Conservation (phyloP, 2,797 vertebrate species). For the Amblyraja radiata region DNA sequence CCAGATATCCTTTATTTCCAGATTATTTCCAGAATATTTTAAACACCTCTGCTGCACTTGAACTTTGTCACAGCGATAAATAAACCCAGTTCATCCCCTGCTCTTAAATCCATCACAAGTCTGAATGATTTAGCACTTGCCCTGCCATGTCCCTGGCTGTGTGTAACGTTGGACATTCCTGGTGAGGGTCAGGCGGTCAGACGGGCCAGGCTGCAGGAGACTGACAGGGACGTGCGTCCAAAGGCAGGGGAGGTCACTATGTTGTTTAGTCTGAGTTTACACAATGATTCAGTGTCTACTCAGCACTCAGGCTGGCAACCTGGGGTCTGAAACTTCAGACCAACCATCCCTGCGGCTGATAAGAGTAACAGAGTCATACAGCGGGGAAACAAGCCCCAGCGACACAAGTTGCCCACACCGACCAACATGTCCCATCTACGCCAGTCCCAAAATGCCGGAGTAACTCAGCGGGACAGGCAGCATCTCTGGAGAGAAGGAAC, state of each 20-base stretch:
- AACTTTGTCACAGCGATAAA: neutral
- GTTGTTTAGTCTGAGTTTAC: conserved; percentile 11
- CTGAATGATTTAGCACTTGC: conserved; percentile 13
- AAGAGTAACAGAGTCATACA: no score
- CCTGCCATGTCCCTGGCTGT: conserved; percentile 13
- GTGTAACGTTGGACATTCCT: neutral
- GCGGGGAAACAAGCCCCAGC: no score
- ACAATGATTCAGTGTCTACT: conserved; percentile 19
- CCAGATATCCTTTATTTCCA: neutral
- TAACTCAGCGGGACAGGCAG: no score
- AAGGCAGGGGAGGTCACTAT: neutral
- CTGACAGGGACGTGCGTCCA: neutral
- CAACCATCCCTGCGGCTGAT: neutral
- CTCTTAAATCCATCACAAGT: neutral
- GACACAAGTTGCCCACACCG: no score
- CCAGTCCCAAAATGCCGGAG: no score
- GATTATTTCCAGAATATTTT: no score
- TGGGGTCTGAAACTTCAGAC: neutral
- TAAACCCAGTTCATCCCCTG: neutral
- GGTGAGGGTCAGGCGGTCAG: neutral
- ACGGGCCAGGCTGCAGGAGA: neutral
- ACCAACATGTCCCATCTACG: no score
- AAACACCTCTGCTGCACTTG: neutral
- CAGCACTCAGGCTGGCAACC: neutral
- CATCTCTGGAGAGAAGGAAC: no score